Evolutionary conservation across 2,113 vertebrate species (phyloP).

Genomic region (Ictidomys tridecemlineatus): DNA sequence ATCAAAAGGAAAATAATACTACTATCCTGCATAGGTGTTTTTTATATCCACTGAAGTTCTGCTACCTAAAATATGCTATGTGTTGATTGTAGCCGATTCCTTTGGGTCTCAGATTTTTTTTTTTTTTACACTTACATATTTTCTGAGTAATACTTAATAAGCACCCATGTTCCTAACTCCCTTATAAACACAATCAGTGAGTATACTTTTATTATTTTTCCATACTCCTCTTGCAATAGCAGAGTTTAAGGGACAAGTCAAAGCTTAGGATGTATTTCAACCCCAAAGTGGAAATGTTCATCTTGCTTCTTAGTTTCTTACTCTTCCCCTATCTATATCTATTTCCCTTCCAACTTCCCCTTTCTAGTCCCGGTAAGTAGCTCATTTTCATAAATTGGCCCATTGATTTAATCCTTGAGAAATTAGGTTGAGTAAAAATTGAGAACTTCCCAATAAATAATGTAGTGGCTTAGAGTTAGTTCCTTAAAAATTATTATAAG

Average conservation of each 20-base stretch:
- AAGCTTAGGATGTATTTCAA: not conserved
- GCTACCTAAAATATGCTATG: not conserved
- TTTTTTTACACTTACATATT: not conserved
- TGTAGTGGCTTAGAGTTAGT: not conserved
- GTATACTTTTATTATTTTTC: not conserved
- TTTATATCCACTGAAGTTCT: not conserved
- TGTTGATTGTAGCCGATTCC: not conserved
- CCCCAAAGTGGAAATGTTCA: not conserved
- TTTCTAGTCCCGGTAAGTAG: not conserved
- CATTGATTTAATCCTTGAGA: constrained; percentile 8
- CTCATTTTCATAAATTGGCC: not conserved
- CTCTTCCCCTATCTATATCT: not conserved
- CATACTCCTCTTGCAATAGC: not conserved
- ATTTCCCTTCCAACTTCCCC: not conserved
- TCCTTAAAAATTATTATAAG: constrained; percentile 30
- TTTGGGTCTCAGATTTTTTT: not conserved
- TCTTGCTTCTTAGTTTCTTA: not conserved
- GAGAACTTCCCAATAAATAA: not conserved
- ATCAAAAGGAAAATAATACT: not conserved
- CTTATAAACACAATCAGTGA: not conserved
- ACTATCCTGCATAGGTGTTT: not conserved
- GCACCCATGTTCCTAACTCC: not conserved
- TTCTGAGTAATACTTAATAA: constrained; percentile 23
- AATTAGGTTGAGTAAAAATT: not conserved
- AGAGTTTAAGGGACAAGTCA: not conserved